A percentile compares a stretch with the other conserved stretches of the same genome.
phyloP scores from a whole-genome alignment of 2,797 vertebrate species.

The Eulemur mongoz region DNA sequence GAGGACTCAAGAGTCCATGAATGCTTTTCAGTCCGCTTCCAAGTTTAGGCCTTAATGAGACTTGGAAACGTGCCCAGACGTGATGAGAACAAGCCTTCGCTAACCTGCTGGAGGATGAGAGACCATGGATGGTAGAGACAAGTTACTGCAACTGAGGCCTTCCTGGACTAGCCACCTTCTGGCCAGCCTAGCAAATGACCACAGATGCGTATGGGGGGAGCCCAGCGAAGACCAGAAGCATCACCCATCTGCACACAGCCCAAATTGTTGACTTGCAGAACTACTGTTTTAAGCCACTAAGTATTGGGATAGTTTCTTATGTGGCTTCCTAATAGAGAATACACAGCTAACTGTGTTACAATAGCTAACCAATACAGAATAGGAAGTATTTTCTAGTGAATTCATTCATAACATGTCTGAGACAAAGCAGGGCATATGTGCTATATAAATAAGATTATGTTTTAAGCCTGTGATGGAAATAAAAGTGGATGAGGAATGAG shows the following conservation, averaged over 20 bases:
- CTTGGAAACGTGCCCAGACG: background rate
- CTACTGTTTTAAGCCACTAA: background rate
- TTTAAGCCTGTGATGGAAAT: background rate
- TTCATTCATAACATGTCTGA: background rate
- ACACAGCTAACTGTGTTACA: background rate
- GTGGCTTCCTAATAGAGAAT: background rate
- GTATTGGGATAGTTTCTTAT: background rate
- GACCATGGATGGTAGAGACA: background rate
- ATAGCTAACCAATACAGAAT: background rate
- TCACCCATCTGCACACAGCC: background rate
- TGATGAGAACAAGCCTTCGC: background rate
- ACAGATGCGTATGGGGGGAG: background rate
- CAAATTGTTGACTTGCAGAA: background rate
- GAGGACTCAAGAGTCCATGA: background rate
- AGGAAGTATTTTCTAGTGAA: slow-evolving; percentile 29
- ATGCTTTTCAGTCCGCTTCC: background rate
- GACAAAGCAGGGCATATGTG: background rate
- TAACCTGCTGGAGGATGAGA: background rate
- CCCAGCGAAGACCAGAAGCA: background rate
- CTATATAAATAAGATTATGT: background rate
- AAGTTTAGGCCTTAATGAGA: background rate
- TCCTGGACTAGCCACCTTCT: background rate
- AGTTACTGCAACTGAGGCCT: background rate
- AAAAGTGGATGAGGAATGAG: background rate
- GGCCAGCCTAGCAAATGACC: background rate